These are phyloP conservation scores for Serripes groenlandicus DNA, from an alignment of 2,888 invertebrate species.

Conservation along the genomic window DNA sequence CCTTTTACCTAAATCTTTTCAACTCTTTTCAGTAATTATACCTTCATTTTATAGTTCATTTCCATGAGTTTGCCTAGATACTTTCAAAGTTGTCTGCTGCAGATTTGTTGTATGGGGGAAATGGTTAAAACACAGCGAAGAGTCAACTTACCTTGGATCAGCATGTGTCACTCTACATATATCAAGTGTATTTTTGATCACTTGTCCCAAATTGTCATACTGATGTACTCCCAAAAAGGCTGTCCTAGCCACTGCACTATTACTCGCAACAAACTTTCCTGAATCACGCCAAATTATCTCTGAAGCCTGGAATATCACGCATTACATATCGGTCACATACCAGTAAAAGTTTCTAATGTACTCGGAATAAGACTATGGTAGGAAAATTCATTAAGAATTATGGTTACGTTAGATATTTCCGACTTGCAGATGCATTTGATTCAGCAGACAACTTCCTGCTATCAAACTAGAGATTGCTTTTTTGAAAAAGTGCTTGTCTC, in stretches of 20 bases:
- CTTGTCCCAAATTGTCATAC: slow-evolving; percentile 79
- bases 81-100: too few species aligned
- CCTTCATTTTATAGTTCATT: background rate
- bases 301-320: slow-evolving; percentile 77
- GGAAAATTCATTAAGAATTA: too few species aligned
- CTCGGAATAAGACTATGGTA: too few species aligned
- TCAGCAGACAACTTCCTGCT: too few species aligned
- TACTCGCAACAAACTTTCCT: slow-evolving; percentile 76
- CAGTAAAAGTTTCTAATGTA: too few species aligned
- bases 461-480: too few species aligned
- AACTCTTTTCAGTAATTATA: too few species aligned
- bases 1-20: background rate
- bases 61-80: too few species aligned
- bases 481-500: too few species aligned
- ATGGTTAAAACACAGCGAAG: background rate
- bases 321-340: too few species aligned
- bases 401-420: too few species aligned
- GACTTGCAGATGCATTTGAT: too few species aligned
- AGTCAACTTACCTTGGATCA: slow-evolving; percentile 77
- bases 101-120: background rate
- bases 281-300: slow-evolving; percentile 82
- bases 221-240: slow-evolving; percentile 81
- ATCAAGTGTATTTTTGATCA: slow-evolving; percentile 81
- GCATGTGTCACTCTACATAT: slow-evolving; percentile 81
- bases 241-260: slow-evolving; percentile 81